A percentile compares a stretch with the other conserved stretches of the same genome.
Conservation (phyloP, 2,888 invertebrate genomes). For the Schizaphis graminum region DNA sequence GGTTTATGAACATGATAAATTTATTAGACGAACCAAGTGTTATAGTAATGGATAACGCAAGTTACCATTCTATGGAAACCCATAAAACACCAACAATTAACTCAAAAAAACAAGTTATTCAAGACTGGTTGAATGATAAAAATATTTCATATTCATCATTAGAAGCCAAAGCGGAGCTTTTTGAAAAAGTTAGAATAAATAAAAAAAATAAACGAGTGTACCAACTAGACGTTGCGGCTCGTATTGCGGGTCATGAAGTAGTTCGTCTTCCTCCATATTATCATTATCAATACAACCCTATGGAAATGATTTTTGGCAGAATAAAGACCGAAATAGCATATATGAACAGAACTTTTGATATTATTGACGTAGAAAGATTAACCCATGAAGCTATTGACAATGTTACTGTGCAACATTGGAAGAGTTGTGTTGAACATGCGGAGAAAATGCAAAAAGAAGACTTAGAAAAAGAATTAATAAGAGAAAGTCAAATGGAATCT, state of each 20-base stretch:
- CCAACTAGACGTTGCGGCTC: not conserved
- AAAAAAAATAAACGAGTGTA: not conserved
- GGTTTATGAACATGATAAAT: no score
- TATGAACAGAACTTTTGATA: not conserved
- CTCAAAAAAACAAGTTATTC: not conserved
- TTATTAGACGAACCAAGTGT: no score
- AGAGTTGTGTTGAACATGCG: not conserved
- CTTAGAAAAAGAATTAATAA: not conserved
- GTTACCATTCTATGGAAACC: no score
- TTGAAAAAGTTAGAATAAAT: not conserved
- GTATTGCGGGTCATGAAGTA: not conserved
- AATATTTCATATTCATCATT: not conserved
- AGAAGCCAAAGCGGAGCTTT: not conserved
- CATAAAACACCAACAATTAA: not conserved
- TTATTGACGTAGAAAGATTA: not conserved
- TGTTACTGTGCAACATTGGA: not conserved
- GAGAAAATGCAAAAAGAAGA: not conserved
- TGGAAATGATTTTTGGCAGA: not conserved
- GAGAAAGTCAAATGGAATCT: not conserved
- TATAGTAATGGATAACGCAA: no score
- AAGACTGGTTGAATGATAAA: not conserved
- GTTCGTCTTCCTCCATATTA: not conserved
- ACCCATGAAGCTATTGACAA: not conserved
- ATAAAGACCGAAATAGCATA: not conserved
- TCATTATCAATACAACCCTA: not conserved